Base-by-base conservation (phyloP, 2,113 vertebrate genomes). In the Talpa occidentalis region DNA sequence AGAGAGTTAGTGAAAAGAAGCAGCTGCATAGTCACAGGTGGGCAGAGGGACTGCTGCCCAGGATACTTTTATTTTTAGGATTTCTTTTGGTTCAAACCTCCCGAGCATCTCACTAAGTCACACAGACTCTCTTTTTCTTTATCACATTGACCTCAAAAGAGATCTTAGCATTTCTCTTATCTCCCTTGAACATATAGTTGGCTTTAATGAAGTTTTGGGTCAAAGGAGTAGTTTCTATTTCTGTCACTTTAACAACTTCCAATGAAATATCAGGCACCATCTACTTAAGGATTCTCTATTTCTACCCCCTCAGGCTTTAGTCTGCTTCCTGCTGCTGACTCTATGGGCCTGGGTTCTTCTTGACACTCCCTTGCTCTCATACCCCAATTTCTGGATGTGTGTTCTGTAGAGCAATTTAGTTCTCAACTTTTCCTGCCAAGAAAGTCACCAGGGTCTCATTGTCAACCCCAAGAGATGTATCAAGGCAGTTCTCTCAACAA, bases 351-450 rank as follows among this genome's bases (percentile, higher is more conserved):
- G 40, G 10, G 32, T 24, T 17, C 32, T 37, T 15, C 24, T 5
- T 5, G 35, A 0, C 44, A 32, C 12, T 10, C 26, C 10, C 10
- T 69, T 52, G 49, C 14, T 7, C n/a, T n/a, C n/a, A n/a, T n/a
- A n/a, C 54, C 32, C 69, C n/a, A n/a, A 0, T 19, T 24, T 62
- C 83, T 17, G 49, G 30, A 21, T 10, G 2, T 0, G 5, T 49
- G 35, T 30, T 22, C 6, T 12, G 0, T 26, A 56, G 69, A 70
- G 26, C 30, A 10, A 21, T 56, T 82, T 19, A 24, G 12, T 49
- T 88, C 21, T 72, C 7, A 10, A 7, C 19, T 56, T 62, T 76
- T 70, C 60, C 60, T 64, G 28, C 84, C 35, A 24, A 21, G 21
- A 5, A 37, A 40, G 56, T 30, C 66, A 11, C 8, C 19, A 22